Evolutionary conservation across 2,797 vertebrate species (phyloP).

Genomic region (Masticophis lateralis): DNA sequence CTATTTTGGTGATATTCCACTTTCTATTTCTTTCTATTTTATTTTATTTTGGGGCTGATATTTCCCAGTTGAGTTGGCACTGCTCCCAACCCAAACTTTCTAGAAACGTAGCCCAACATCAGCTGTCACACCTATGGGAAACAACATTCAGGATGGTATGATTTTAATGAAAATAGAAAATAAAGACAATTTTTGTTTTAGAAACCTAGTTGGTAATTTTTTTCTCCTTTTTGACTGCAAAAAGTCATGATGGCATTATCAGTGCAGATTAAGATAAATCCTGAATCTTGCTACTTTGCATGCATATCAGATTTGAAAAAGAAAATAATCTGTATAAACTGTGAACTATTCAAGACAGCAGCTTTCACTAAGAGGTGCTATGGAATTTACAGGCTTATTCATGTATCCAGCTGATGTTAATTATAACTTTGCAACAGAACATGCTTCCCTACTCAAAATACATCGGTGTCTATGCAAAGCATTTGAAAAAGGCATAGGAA

Average conservation of each 20-base stretch:
- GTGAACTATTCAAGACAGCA: background rate
- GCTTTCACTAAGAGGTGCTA: background rate
- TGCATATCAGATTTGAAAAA: background rate
- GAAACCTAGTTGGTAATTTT: conserved; percentile 32
- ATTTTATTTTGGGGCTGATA: background rate
- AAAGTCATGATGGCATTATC: conserved; percentile 16
- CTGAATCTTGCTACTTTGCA: background rate
- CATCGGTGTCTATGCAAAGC: background rate
- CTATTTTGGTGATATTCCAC: background rate
- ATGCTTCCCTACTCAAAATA: background rate
- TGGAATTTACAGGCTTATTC: background rate
- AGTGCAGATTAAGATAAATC: background rate
- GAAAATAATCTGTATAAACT: background rate
- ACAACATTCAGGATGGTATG: conserved; percentile 38
- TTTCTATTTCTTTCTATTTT: background rate
- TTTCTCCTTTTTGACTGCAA: conserved; percentile 22
- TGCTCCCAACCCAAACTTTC: conserved; percentile 9
- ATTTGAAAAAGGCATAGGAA: conserved; percentile 2
- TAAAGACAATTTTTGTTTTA: conserved; percentile 43
- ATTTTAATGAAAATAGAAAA: conserved; percentile 57
- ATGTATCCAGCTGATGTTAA: background rate
- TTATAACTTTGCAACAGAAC: background rate
- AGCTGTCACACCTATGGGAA: conserved; percentile 48
- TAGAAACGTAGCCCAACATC: conserved; percentile 38
- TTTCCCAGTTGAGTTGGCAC: conserved; percentile 48